Conservation (phyloP, 2,888 invertebrate genomes). For the Trissonchulus sp. region DNA sequence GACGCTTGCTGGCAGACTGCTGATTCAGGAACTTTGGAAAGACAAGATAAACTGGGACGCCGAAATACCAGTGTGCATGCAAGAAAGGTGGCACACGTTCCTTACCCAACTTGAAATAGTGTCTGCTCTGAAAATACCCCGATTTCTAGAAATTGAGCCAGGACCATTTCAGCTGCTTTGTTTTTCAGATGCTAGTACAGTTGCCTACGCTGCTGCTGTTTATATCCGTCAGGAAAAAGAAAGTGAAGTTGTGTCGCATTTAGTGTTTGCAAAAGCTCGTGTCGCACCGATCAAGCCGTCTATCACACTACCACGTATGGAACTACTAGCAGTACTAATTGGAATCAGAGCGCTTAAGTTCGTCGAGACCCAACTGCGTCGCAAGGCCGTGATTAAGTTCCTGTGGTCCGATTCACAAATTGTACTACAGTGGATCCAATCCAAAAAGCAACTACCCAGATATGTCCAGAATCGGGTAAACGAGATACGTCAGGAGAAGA, state of each 20-base stretch:
- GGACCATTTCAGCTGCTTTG: background rate
- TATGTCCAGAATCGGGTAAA: background rate
- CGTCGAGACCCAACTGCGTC: background rate
- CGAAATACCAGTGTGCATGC: background rate
- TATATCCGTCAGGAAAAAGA: background rate
- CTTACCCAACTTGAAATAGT: background rate
- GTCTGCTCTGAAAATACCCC: background rate
- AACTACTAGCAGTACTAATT: background rate
- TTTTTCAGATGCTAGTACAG: background rate
- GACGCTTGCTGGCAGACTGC: background rate
- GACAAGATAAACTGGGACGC: background rate
- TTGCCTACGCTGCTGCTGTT: background rate
- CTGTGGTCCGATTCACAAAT: background rate
- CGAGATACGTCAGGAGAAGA: background rate
- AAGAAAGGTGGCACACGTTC: background rate
- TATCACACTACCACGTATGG: background rate
- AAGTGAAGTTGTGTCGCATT: background rate
- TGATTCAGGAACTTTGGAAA: too few relatives aligned
- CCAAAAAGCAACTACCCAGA: background rate
- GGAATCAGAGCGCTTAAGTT: background rate
- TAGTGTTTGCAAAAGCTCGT: constrained; percentile 5
- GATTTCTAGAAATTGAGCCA: background rate
- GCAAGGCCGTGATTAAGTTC: background rate
- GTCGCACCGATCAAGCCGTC: background rate
- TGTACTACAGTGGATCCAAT: background rate